Evolutionary conservation across 2,113 vertebrate genomes (phyloP).

Genomic region (Leptocoma aspasia): DNA sequence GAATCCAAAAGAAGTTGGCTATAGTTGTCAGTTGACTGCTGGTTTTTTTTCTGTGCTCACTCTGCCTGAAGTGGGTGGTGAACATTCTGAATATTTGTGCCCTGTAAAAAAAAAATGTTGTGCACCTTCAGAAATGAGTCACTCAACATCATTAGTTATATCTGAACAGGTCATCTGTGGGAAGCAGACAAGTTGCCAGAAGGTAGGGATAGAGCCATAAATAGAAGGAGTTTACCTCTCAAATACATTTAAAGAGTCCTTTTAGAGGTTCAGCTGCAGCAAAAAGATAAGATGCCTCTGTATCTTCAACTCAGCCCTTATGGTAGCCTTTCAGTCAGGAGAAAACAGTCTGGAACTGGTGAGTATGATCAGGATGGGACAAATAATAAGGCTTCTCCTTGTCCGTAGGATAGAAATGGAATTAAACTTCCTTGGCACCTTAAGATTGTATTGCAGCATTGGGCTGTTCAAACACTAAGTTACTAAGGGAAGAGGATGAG

Average conservation of each 20-base stretch:
- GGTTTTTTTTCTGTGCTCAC: background rate
- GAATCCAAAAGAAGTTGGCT: background rate
- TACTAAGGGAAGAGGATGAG: background rate
- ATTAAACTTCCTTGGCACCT: background rate
- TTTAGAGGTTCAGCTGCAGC: background rate
- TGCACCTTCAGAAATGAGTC: background rate
- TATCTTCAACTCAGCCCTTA: background rate
- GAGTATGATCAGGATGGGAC: background rate
- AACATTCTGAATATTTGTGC: background rate
- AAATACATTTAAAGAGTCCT: background rate
- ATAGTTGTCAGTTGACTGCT: background rate
- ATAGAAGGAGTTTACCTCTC: background rate
- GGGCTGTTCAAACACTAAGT: background rate
- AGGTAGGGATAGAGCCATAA: background rate
- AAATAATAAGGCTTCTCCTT: background rate
- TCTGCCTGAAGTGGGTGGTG: background rate
- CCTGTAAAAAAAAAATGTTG: background rate
- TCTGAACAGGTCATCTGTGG: background rate
- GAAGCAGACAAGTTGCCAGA: background rate
- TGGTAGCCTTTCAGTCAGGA: background rate
- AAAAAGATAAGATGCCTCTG: background rate
- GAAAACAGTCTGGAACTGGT: background rate
- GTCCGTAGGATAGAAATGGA: background rate
- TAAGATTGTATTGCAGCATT: background rate
- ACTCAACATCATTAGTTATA: background rate